Evolutionary conservation across 2,888 invertebrate genomes (phyloP).

Genomic region (Dromius quadrimaculatus): DNA sequence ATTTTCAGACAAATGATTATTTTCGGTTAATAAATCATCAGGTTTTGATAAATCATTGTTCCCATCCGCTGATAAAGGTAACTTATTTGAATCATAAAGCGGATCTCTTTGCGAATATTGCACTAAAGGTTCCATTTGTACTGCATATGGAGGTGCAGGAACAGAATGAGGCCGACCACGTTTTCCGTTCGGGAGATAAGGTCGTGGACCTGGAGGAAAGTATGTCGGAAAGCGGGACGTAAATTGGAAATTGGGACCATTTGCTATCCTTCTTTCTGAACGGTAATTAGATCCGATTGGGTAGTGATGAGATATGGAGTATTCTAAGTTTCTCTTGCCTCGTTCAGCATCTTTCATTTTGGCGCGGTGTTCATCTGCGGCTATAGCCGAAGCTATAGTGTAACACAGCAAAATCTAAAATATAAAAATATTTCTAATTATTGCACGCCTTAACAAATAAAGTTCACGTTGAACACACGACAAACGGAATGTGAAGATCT

Average conservation of each 20-base stretch:
- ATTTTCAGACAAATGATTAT: slow-evolving; percentile 67
- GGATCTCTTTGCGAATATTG: slow-evolving; percentile 86
- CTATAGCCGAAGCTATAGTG: slow-evolving; percentile 67
- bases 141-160: slow-evolving; percentile 79
- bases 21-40: slow-evolving; percentile 65
- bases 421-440: slow-evolving; percentile 33
- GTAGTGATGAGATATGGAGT: slow-evolving; percentile 72
- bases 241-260: slow-evolving; percentile 62
- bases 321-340: slow-evolving; percentile 72
- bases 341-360: slow-evolving; percentile 68
- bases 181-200: slow-evolving; percentile 59
- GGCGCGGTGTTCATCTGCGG: slow-evolving; percentile 64
- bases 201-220: slow-evolving; percentile 56
- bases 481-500: slow-evolving; percentile 32
- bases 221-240: slow-evolving; percentile 51
- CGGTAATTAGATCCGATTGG: slow-evolving; percentile 70
- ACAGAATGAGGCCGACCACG: slow-evolving; percentile 65
- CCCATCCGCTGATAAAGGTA: slow-evolving; percentile 62
- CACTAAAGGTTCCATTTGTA: slow-evolving; percentile 83
- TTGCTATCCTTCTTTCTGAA: slow-evolving; percentile 70
- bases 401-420: slow-evolving; percentile 39
- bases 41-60: slow-evolving; percentile 69
- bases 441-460: slow-evolving; percentile 24
- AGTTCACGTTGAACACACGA: slow-evolving; percentile 15
- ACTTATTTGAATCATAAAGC: slow-evolving; percentile 73